These are phyloP conservation scores for Spilosoma lubricipeda DNA, from an alignment of 2,888 invertebrate species.

Conservation along the genomic window DNA sequence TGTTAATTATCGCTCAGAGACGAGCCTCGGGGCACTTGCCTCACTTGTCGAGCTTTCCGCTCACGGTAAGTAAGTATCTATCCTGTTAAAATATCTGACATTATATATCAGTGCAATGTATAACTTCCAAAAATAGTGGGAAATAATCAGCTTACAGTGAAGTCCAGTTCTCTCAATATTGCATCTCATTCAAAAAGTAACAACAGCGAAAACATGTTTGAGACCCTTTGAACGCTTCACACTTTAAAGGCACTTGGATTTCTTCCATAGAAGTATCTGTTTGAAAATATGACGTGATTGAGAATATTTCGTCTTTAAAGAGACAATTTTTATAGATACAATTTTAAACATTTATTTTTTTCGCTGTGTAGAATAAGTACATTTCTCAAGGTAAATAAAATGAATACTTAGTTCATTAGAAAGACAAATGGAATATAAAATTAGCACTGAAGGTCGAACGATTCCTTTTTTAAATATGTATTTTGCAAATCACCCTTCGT, in stretches of 20 bases:
- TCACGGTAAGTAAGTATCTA: conserved; percentile 32
- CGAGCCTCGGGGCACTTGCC: conserved; percentile 46
- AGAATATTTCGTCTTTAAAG: too few species aligned
- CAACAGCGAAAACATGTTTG: neutral
- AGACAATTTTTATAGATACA: too few species aligned
- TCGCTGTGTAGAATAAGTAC: too few species aligned
- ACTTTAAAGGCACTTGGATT: neutral
- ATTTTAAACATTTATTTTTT: too few species aligned
- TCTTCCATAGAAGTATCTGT: neutral
- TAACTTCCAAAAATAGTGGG: neutral
- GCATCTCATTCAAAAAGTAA: neutral
- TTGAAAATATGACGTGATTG: too few species aligned
- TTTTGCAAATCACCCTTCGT: too few species aligned
- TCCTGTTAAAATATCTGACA: conserved; percentile 27
- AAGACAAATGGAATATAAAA: too few species aligned
- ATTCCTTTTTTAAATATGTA: too few species aligned
- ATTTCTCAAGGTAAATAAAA: too few species aligned
- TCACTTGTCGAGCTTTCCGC: conserved; percentile 18
- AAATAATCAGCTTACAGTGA: neutral
- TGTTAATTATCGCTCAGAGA: conserved; percentile 71
- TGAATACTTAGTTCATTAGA: too few species aligned
- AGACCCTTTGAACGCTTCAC: neutral
- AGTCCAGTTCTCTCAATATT: neutral
- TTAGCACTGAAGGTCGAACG: too few species aligned
- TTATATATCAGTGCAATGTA: neutral